Evolutionary conservation across 2,888 invertebrate genomes (phyloP).

Genomic region (Cataglyphis rosenhaueri): DNA sequence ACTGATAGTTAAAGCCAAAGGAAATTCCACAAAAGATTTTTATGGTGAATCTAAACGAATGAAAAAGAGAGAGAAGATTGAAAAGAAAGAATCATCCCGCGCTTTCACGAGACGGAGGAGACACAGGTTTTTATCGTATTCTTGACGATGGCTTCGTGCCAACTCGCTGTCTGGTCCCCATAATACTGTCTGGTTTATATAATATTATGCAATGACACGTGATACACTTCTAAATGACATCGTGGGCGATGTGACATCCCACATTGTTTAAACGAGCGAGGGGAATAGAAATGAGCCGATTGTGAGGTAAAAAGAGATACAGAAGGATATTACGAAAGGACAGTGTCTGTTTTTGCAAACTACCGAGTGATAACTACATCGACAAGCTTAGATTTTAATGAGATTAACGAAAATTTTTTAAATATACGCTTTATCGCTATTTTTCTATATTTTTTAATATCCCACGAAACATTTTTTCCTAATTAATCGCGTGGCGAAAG

Average conservation of each 20-base stretch:
- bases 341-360: slow-evolving; percentile 13
- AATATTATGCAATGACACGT: slow-evolving; percentile 23
- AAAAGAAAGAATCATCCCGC: neutral
- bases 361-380: neutral
- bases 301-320: neutral
- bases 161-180: neutral
- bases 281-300: neutral
- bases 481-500: neutral
- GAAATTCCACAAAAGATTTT: neutral
- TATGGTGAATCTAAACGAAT: neutral
- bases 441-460: neutral
- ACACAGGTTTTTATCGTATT: slow-evolving; percentile 14
- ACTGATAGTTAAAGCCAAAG: neutral
- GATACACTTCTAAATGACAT: neutral
- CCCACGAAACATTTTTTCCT: neutral
- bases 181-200: neutral
- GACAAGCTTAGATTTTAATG: neutral
- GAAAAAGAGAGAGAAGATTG: neutral
- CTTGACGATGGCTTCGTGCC: neutral
- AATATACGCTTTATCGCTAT: neutral
- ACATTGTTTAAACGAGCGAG: neutral
- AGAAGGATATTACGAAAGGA: neutral
- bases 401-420: neutral
- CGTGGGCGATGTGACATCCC: neutral
- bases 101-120: neutral